A percentile compares a stretch with the other conserved stretches of the same genome.
Evolutionary conservation across 2,797 vertebrate species (phyloP).

Genomic region (Coilia nasus): DNA sequence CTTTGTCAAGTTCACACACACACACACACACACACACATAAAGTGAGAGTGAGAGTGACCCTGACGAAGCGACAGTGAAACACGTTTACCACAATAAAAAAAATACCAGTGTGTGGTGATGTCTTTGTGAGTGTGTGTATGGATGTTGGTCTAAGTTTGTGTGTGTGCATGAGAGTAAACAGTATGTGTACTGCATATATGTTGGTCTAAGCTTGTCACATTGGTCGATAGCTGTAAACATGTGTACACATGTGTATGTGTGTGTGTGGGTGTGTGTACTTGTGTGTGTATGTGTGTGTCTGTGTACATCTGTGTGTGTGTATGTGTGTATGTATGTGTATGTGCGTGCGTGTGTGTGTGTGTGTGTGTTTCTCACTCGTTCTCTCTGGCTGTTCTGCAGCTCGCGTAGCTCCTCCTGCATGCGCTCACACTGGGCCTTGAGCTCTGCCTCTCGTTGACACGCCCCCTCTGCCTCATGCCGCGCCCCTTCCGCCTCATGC

Average conservation of each 20-base stretch:
- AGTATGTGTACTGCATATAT: not conserved
- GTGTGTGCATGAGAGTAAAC: not conserved
- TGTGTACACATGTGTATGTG: too few relatives aligned
- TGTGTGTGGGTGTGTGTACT: not conserved
- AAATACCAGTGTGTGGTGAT: too few relatives aligned
- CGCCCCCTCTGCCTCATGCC: constrained; percentile 87
- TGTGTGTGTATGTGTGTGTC: not conserved
- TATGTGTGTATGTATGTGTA: not conserved
- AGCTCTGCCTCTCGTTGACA: constrained; percentile 91
- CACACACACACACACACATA: too few relatives aligned
- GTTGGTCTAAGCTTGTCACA: too few relatives aligned
- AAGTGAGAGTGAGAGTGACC: too few relatives aligned
- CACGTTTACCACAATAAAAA: too few relatives aligned
- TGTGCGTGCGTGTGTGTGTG: not conserved
- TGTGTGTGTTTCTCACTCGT: constrained; percentile 68
- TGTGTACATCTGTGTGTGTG: not conserved
- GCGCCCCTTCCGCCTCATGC: constrained; percentile 84
- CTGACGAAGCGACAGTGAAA: too few relatives aligned
- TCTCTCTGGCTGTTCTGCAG: constrained; percentile 86
- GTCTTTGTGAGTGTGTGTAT: not conserved
- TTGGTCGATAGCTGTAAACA: too few relatives aligned
- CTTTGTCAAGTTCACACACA: too few relatives aligned
- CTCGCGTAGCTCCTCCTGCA: constrained; percentile 88
- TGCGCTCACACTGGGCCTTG: constrained; percentile 85
- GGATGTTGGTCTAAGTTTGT: not conserved